Evolutionary conservation across 1,140 invertebrate genomes (phyloP), one percentile per base, ranked within the genome.

Genomic region (Oncopodura yosiiana): DNA sequence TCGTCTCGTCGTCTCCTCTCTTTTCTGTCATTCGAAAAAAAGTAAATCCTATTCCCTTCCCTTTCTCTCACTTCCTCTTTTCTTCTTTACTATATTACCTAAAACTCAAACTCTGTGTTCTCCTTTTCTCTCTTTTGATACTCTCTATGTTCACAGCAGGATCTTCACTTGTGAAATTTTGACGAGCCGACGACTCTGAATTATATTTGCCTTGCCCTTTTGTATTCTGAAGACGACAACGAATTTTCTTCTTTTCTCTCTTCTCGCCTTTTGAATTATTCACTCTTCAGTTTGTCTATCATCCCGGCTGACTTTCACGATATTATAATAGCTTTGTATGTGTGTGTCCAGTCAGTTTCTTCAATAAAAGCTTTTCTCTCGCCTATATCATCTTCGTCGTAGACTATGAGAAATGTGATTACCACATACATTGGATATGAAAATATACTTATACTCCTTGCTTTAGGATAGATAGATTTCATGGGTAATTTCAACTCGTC

Each of bases 131-230:
- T 34, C 14, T 14, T 34, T 34, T 34, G 6, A 8, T 14, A 34
- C 30, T 34, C 14, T 8, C 30, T 8, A 14, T 34, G 6, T 34
- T n/a, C n/a, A n/a, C n/a, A n/a, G n/a, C 30, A 34, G 6, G 6
- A 34, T 34, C 14, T 34, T 14, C 14, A 6, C 30, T 6, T 34
- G 6, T 55, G 53, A 55, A 55, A 55, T 55, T 55, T 55, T 55
- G 53, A 55, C 53, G 53, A 55, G 53, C 44, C 49, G 53, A 55
- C 53, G 53, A 55, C 44, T 37, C 49, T 48, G 53, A 55, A 55
- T 55, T 55, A 55, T 55, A 55, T 55, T 48, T 55, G 53, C 34
- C 53, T 45, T 55, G 48, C 49, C 44, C 49, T 37, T 54, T 36
- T 54, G 45, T 42, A 29, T 55, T 37, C 9, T 55, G 53, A 55